These are phyloP conservation scores for Macrobrachium rosenbergii DNA, from an alignment of 1,140 invertebrate species.

Conservation along the genomic window DNA sequence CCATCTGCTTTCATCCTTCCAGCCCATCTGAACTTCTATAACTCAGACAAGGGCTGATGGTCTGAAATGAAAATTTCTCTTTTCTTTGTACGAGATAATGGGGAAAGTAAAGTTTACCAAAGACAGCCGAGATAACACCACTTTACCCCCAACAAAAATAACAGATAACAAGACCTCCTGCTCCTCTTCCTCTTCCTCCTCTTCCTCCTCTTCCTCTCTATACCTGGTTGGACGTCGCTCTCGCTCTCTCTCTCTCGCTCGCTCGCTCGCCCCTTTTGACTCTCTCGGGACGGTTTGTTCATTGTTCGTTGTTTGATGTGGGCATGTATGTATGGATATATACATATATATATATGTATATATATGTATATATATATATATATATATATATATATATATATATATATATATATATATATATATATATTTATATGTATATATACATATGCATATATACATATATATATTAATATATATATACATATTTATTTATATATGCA, in stretches of 20 bases:
- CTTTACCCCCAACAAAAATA: conserved; percentile 15
- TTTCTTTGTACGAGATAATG: not conserved
- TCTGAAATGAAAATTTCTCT: not conserved
- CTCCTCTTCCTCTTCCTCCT: conserved; percentile 20
- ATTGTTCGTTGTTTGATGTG: not conserved
- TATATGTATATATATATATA: conserved; percentile 12
- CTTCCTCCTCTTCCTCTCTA: conserved; percentile 21
- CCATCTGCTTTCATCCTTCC: not conserved
- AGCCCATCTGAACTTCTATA: not conserved
- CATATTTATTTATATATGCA: conserved; percentile 23
- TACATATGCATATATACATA: not conserved
- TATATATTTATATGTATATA: not conserved
- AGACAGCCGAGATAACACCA: not conserved
- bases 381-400: conserved; percentile 20
- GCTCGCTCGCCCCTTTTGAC: not conserved
- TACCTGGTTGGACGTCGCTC: not conserved
- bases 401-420: not conserved
- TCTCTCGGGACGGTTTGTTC: not conserved
- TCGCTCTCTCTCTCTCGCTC: not conserved
- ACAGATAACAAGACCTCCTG: not conserved
- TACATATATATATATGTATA: conserved; percentile 30
- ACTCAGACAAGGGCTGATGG: not conserved
- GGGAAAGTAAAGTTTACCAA: too few relatives aligned
- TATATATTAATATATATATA: conserved; percentile 12
- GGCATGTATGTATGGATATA: conserved; percentile 18